Conservation (phyloP, 2,888 invertebrate genomes). For the Himalopsyche japonica region DNA sequence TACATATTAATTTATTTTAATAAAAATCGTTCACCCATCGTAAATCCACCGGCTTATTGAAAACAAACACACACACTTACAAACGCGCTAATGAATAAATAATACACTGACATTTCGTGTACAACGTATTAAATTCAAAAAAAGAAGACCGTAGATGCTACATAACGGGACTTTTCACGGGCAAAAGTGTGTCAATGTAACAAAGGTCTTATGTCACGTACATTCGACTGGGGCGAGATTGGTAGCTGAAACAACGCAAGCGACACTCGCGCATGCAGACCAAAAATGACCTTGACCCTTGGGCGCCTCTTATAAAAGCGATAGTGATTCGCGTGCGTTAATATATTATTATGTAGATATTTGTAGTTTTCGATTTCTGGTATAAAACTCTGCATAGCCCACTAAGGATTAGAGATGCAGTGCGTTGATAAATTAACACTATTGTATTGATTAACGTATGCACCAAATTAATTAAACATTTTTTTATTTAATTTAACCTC, state of each 20-base stretch:
- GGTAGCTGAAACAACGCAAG: constrained; percentile 18
- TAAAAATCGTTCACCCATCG: not conserved
- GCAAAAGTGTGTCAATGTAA: constrained; percentile 62
- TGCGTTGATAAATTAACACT: not conserved
- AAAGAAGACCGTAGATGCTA: constrained; percentile 26
- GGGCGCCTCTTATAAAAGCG: constrained; percentile 19
- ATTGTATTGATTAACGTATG: constrained; percentile 16
- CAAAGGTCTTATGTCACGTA: constrained; percentile 45
- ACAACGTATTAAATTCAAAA: constrained; percentile 15
- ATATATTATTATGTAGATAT: not conserved
- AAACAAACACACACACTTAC: not conserved
- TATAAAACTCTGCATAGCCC: not conserved
- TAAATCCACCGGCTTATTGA: not conserved
- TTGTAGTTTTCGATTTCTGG: constrained; percentile 32
- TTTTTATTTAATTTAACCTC: not conserved
- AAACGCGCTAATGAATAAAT: constrained; percentile 11
- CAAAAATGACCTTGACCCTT: constrained; percentile 36
- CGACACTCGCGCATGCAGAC: constrained; percentile 6
- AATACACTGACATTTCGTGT: constrained; percentile 4
- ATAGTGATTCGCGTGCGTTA: constrained; percentile 16
- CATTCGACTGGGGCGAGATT: not conserved
- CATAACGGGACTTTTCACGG: constrained; percentile 54
- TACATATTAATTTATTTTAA: not conserved
- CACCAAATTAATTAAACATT: not conserved
- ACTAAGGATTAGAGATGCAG: not conserved